phyloP scores from a whole-genome alignment of 2,797 vertebrate genomes.

The Poecilia velifera region DNA sequence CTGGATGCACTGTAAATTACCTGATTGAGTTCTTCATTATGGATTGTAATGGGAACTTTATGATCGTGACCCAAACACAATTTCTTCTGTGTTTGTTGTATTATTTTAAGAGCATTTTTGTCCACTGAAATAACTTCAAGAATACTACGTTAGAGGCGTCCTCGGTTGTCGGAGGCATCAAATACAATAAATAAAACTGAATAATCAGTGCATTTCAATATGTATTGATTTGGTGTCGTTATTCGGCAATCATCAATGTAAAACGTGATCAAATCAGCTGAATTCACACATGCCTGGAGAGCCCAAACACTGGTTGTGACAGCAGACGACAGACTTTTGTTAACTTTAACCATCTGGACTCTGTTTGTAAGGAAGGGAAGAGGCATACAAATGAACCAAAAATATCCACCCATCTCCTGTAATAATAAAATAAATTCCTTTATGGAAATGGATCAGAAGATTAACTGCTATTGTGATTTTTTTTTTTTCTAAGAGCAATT shows the following conservation, averaged over 20 bases:
- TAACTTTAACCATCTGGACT: conserved; percentile 2
- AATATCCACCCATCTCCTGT: background rate
- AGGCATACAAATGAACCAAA: background rate
- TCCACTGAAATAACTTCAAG: background rate
- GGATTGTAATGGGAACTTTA: background rate
- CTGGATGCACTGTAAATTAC: background rate
- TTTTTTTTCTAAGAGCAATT: background rate
- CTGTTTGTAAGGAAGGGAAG: background rate
- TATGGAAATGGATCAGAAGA: background rate
- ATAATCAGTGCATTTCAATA: background rate
- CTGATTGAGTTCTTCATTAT: background rate
- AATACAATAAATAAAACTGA: background rate
- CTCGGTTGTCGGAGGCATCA: background rate
- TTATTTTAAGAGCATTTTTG: background rate
- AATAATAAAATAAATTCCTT: background rate
- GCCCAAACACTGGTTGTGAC: background rate
- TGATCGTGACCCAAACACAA: background rate
- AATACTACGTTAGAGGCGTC: background rate
- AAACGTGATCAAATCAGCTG: background rate
- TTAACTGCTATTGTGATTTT: background rate
- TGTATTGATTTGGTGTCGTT: background rate
- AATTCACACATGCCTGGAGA: background rate
- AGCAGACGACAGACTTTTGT: background rate
- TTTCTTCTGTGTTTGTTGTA: background rate
- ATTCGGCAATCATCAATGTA: background rate